Conservation (phyloP, 2,797 vertebrate species). For the Typhlichthys eigenmanni region DNA sequence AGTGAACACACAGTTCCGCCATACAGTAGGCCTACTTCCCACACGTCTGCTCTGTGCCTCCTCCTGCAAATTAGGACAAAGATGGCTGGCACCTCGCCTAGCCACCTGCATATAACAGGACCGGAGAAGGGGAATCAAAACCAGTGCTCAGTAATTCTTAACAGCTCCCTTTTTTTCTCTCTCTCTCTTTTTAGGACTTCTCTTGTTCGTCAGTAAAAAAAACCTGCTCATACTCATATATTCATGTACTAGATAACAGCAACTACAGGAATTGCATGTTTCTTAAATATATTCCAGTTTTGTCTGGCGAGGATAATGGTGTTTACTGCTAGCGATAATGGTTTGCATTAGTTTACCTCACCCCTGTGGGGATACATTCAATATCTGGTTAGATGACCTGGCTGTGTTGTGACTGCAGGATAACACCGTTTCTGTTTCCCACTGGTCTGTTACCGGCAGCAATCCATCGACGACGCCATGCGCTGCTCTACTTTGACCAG, state of each 20-base stretch:
- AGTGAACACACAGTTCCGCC: constrained; percentile 45
- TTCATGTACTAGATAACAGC: constrained; percentile 4
- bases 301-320: neutral
- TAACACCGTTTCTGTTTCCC: constrained; percentile 30
- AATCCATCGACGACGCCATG: constrained; percentile 98
- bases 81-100: constrained; percentile 31
- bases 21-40: constrained; percentile 31
- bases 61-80: constrained; percentile 46
- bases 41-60: constrained; percentile 44
- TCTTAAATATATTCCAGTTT: neutral
- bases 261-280: neutral
- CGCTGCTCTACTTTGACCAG: constrained; percentile 93
- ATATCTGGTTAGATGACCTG: neutral
- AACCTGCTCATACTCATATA: constrained; percentile 23
- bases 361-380: constrained; percentile 12
- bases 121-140: constrained; percentile 33
- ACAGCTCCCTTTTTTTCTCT: constrained; percentile 14
- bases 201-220: constrained; percentile 28
- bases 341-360: constrained; percentile 23
- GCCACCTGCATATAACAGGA: constrained; percentile 37
- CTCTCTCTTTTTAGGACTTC: neutral
- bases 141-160: constrained; percentile 29
- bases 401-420: constrained; percentile 14
- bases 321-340: constrained; percentile 24
- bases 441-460: constrained; percentile 86